These are phyloP conservation scores for Thamnophis elegans DNA, from an alignment of 2,797 vertebrate species.

Conservation along the genomic window DNA sequence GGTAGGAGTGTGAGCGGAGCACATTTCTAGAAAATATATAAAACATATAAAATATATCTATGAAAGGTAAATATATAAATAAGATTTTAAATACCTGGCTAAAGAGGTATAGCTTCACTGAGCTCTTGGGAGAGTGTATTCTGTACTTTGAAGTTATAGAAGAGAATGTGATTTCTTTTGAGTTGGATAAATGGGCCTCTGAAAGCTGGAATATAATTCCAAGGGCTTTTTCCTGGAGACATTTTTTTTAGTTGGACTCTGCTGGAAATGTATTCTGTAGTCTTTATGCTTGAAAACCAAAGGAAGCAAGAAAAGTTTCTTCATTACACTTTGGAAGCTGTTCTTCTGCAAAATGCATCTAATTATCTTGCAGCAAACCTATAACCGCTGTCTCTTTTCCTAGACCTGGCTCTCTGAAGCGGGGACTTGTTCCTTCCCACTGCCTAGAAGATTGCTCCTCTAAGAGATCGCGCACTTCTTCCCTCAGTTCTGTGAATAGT, in stretches of 20 bases:
- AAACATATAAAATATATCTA: no score
- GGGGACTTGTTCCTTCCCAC: conserved; percentile 75
- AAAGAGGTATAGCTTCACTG: no score
- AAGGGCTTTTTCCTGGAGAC: no score
- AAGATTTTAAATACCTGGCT: no score
- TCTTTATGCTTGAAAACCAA: background rate
- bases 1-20: background rate
- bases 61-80: no score
- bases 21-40: no score
- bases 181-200: background rate
- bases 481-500: conserved; percentile 80
- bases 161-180: background rate
- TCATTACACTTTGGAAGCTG: background rate
- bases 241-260: background rate
- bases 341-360: no score
- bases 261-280: background rate
- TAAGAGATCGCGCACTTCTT: conserved; percentile 90
- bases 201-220: background rate
- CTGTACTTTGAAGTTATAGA: background rate
- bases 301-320: background rate
- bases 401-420: conserved; percentile 88
- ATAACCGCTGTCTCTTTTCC: background rate
- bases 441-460: conserved; percentile 77
- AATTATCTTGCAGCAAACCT: no score
- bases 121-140: background rate